A percentile compares a stretch with the other conserved stretches of the same genome.
These are phyloP conservation scores for Acanthornis magna DNA, from an alignment of 2,797 vertebrate genomes.

Conservation along the genomic window DNA sequence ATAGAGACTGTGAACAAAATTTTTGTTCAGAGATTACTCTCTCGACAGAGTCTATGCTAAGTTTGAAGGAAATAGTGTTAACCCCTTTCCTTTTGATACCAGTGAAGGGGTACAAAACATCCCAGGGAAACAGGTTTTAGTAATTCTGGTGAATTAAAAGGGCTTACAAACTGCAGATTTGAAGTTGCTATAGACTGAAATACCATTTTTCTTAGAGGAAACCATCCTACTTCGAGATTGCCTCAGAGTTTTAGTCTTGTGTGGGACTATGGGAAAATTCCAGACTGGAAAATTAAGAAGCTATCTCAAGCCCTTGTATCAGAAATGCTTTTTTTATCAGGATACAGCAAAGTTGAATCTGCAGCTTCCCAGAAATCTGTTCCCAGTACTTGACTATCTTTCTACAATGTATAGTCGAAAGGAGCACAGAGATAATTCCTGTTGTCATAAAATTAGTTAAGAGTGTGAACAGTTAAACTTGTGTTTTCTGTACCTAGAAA, in stretches of 20 bases:
- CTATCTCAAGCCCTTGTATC: neutral
- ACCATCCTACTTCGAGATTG: neutral
- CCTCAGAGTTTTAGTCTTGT: neutral
- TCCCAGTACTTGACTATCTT: neutral
- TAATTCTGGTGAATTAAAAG: neutral
- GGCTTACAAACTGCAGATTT: neutral
- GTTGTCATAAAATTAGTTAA: neutral
- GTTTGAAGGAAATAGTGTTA: neutral
- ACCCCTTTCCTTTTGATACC: neutral
- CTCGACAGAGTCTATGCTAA: neutral
- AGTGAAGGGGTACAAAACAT: neutral
- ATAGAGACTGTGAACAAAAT: neutral
- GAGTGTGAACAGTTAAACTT: neutral
- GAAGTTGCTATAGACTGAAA: neutral
- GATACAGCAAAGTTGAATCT: neutral
- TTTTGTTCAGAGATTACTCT: neutral
- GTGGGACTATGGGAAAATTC: neutral
- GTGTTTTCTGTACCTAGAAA: neutral
- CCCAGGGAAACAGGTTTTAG: neutral
- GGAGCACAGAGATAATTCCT: neutral
- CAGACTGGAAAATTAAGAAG: neutral
- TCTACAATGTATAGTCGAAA: neutral
- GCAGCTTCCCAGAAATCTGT: neutral
- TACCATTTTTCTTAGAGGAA: neutral
- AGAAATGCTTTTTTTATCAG: neutral